Percentiles rank a stretch among this genome's conserved stretches.
phyloP scores from a whole-genome alignment of 2,797 vertebrate genomes.

The Limnodromus scolopaceus region DNA sequence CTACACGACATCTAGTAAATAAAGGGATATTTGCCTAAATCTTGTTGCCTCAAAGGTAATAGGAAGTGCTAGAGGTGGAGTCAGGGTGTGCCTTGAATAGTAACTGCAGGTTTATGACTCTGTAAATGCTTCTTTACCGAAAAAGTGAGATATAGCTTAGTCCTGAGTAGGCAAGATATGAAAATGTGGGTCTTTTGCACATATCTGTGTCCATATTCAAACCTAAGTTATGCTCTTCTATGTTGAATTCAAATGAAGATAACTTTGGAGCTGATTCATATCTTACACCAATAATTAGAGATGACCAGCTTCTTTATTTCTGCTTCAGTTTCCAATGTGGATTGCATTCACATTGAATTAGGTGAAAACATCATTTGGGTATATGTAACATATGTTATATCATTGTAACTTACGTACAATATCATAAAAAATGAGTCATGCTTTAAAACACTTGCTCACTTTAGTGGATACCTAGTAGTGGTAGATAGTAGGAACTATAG shows the following conservation, averaged over 20 bases:
- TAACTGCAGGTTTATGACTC: neutral
- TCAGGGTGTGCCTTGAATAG: neutral
- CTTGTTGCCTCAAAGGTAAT: neutral
- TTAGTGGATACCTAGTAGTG: neutral
- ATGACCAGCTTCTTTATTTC: neutral
- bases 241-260: neutral
- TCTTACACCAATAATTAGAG: neutral
- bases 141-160: neutral
- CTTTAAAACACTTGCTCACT: neutral
- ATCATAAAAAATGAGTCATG: neutral
- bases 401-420: neutral
- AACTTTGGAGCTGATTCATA: rapidly evolving
- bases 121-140: neutral
- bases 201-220: neutral
- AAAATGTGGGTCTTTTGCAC: neutral
- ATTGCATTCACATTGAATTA: neutral
- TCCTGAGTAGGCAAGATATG: neutral
- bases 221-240: neutral
- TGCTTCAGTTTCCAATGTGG: neutral
- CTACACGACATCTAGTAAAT: neutral
- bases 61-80: neutral
- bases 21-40: neutral
- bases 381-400: neutral
- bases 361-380: neutral
- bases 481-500: neutral